A percentile compares a stretch with the other conserved stretches of the same genome.
Conservation (phyloP, 2,797 vertebrate species). For the Taenioides sp. region DNA sequence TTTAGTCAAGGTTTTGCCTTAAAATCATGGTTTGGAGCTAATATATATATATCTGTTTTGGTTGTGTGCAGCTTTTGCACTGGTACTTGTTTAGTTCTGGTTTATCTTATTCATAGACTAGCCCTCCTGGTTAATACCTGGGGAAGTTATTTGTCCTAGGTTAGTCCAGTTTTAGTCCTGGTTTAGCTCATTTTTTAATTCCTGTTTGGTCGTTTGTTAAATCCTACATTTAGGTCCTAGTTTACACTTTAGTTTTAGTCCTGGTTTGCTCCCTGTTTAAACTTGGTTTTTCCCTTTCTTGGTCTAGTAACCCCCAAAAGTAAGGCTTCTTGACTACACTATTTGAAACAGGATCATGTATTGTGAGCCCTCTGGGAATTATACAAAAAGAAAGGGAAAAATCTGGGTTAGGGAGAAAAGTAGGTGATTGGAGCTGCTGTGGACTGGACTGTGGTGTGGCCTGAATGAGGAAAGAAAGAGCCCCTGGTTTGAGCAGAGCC, state of each 20-base stretch:
- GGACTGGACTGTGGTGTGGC: constrained; percentile 50
- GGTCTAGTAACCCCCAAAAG: constrained; percentile 25
- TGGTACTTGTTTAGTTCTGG: neutral
- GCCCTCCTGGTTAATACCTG: neutral
- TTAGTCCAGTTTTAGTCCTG: neutral
- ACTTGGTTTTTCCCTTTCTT: neutral
- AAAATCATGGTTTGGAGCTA: neutral
- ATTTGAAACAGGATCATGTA: constrained; percentile 51
- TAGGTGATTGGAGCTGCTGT: constrained; percentile 40
- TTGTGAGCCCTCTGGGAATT: constrained; percentile 19
- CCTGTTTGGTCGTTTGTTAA: neutral
- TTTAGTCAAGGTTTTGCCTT: neutral
- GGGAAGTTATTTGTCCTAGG: neutral
- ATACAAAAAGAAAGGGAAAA: constrained; percentile 26
- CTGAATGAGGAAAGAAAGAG: constrained; percentile 58
- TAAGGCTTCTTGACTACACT: constrained; percentile 39
- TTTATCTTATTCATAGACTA: neutral
- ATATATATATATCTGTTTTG: neutral
- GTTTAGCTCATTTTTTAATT: neutral
- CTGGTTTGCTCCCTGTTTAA: neutral
- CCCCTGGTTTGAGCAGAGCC: constrained; percentile 54
- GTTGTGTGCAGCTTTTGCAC: neutral
- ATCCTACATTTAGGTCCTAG: neutral
- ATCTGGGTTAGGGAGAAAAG: constrained; percentile 51
- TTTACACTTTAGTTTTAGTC: neutral